phyloP scores from a whole-genome alignment of 35 echinoderm and acorn worm species.

The Heliocidaris erythrogramma region DNA sequence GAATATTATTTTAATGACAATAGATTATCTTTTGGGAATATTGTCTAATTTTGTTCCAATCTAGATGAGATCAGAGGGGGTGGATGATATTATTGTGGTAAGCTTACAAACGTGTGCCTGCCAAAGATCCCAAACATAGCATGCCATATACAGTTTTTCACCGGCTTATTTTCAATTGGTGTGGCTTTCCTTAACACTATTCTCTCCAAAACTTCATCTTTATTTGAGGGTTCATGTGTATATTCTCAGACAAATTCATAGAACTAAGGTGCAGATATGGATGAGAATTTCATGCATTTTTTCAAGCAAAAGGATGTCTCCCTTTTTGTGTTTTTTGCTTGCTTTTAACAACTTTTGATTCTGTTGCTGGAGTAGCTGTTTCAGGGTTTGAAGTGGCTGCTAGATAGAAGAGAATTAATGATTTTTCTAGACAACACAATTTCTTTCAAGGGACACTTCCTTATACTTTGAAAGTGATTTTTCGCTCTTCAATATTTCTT shows the following conservation, averaged over 20 bases:
- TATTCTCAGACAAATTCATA: background rate
- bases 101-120: background rate
- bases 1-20: background rate
- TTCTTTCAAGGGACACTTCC: background rate
- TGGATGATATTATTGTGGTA: conserved; percentile 6
- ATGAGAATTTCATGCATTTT: background rate
- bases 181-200: background rate
- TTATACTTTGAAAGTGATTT: background rate
- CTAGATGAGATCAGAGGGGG: conserved; percentile 14
- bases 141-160: background rate
- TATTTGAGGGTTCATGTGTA: background rate
- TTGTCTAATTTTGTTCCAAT: background rate
- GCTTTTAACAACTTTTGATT: background rate
- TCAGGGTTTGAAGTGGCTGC: background rate
- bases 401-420: no score
- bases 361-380: background rate
- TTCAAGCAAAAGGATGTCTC: background rate
- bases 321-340: background rate
- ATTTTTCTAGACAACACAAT: background rate
- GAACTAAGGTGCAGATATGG: background rate
- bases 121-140: background rate
- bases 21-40: background rate
- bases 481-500: background rate
- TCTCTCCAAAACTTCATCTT: background rate
- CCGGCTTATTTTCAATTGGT: background rate